These are phyloP conservation scores for Drosophila ustulata DNA, from an alignment of 2,888 invertebrate species.

Conservation along the genomic window DNA sequence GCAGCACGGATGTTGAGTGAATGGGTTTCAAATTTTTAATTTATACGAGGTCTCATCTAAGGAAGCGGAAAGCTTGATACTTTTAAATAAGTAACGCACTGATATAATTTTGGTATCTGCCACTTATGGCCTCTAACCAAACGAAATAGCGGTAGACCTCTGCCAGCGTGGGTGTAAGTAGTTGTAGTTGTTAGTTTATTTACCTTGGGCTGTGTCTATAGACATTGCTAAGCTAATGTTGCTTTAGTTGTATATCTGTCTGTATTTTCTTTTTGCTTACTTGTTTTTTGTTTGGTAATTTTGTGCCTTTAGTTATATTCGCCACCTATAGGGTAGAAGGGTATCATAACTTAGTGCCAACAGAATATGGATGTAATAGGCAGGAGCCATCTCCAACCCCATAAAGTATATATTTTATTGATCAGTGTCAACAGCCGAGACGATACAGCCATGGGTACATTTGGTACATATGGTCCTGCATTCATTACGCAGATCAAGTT, in stretches of 20 bases:
- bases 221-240: conserved; percentile 72
- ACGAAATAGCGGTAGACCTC: conserved; percentile 32
- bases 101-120: conserved; percentile 35
- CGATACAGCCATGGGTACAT: too few species aligned
- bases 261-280: conserved; percentile 21
- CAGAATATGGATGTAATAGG: too few species aligned
- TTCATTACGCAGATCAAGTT: too few species aligned
- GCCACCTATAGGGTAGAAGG: too few species aligned
- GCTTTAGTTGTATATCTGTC: conserved; percentile 21
- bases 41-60: conserved; percentile 21
- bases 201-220: conserved; percentile 63
- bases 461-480: too few species aligned
- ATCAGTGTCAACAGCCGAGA: too few species aligned
- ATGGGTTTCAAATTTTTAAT: conserved; percentile 49
- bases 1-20: conserved; percentile 46
- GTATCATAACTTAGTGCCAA: too few species aligned
- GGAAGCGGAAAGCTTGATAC: conserved; percentile 45
- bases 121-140: conserved; percentile 37
- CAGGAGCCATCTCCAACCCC: too few species aligned
- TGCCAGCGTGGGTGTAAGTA: conserved; percentile 9
- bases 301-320: conserved; percentile 43
- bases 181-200: conserved; percentile 31
- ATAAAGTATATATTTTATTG: too few species aligned
- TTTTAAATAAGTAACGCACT: conserved; percentile 45
- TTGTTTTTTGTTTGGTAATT: conserved; percentile 28